Base-by-base conservation (phyloP, 2,113 vertebrate genomes). In the Vireo altiloquus region DNA sequence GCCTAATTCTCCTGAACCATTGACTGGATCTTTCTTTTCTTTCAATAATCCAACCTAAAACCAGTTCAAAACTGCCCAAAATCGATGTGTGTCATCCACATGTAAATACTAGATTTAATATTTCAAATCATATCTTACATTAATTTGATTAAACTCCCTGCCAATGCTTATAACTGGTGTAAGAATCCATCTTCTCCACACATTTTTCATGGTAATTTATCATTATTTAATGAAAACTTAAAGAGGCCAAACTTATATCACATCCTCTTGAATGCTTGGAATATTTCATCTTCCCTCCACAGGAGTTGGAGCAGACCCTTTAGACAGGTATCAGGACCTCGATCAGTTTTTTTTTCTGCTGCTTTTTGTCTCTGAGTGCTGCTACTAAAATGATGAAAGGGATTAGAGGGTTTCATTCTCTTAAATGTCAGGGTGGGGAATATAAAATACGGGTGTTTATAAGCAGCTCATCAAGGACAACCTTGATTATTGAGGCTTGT, bases 141-240 rank as follows among this genome's bases (percentile, higher is more conserved):
- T 64, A 37, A 59, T 68, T 49, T 69, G 70, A 64, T 92, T 78
- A 74, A 89, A 57, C 42, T 59, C 28, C 57, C n/a, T 66, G 60
- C n/a, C 64, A 53, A 3, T 13, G 37, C 72, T 71, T 52, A 2
- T 12, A 47, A 47, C 30, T 30, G 53, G 19, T 64, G 14, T 0
- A 3, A 56, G n/a, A 86, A 80, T 87, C 77, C 39, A 50, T 95
- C 69, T 93, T 54, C 46, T 25, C 1, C 44, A 42, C 28, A 5
- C 64, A 42, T 49, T 72, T 61, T 70, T 80, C 83, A 23, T 13
- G 13, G 64, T n/a, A 68, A 91, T 89, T 78, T 33, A 66, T 92
- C 87, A 64, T 82, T 56, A 75, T 78, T 79, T 95, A 89, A 95
- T 87, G 49, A 91, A 84, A 91, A 75, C 56, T 79, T 84, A 40